Percentiles rank a stretch among this genome's conserved stretches.
phyloP scores from a whole-genome alignment of 2,888 invertebrate genomes.

The Colletes collaris region DNA sequence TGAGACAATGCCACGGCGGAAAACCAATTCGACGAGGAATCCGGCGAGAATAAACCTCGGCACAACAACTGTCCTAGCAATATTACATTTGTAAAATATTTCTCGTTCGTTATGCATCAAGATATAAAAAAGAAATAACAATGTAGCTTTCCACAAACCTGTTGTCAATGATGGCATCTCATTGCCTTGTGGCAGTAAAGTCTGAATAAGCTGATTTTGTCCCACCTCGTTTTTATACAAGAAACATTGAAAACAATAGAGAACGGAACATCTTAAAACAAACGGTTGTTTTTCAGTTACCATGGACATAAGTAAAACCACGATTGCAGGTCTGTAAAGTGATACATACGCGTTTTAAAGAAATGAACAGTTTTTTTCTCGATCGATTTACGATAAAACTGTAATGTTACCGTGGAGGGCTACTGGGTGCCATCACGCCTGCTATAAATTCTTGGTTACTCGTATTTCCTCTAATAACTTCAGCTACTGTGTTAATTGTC shows the following conservation, averaged over 20 bases:
- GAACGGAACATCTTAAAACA: slow-evolving; percentile 93
- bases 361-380: not conserved
- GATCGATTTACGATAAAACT: too few species aligned
- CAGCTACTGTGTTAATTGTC: slow-evolving; percentile 97
- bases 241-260: slow-evolving; percentile 99
- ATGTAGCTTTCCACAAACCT: slow-evolving; percentile 63
- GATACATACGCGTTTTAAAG: not conserved
- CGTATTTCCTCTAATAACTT: slow-evolving; percentile 95
- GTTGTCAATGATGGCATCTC: slow-evolving; percentile 89
- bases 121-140: not conserved
- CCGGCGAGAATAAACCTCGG: slow-evolving; percentile 94
- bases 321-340: slow-evolving; percentile 91
- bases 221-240: slow-evolving; percentile 96
- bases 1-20: slow-evolving; percentile 96
- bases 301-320: slow-evolving; percentile 98
- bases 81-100: slow-evolving; percentile 43
- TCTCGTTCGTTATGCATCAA: not conserved
- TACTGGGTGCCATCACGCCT: slow-evolving; percentile 95
- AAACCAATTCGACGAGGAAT: slow-evolving; percentile 97
- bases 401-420: slow-evolving; percentile 89
- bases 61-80: slow-evolving; percentile 93
- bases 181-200: slow-evolving; percentile 93
- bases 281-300: slow-evolving; percentile 99
- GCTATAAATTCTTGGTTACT: slow-evolving; percentile 96
- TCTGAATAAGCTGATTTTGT: slow-evolving; percentile 94